These are phyloP conservation scores for Motacilla alba DNA, from an alignment of 2,113 vertebrate genomes.

Conservation along the genomic window DNA sequence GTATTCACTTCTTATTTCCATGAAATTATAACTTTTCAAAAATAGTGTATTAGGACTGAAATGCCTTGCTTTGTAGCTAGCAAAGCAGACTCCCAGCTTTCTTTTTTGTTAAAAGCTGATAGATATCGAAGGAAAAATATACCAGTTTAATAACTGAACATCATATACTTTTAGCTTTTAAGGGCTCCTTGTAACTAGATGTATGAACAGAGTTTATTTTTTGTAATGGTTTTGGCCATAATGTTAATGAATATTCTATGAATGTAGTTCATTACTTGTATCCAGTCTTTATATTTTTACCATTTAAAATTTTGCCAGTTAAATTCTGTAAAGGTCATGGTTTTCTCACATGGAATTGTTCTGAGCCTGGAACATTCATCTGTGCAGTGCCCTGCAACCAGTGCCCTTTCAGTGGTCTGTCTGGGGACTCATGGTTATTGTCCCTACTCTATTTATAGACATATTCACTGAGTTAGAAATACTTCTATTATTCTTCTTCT, in stretches of 20 bases:
- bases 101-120: neutral
- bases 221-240: neutral
- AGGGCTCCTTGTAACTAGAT: neutral
- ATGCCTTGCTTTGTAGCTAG: neutral
- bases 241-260: neutral
- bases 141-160: neutral
- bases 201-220: neutral
- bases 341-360: neutral
- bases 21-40: neutral
- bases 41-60: neutral
- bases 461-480: neutral
- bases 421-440: neutral
- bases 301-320: neutral
- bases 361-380: neutral
- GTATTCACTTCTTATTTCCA: neutral
- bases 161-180: neutral
- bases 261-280: neutral
- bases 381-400: neutral
- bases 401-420: neutral
- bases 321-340: neutral
- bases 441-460: constrained; percentile 10
- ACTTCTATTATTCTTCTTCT: neutral
- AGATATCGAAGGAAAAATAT: fast-evolving
- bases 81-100: neutral
- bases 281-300: neutral